Percentiles rank a stretch among this genome's conserved stretches.
phyloP scores from a whole-genome alignment of 2,797 vertebrate genomes.

The Phrynocephalus vlangalii region DNA sequence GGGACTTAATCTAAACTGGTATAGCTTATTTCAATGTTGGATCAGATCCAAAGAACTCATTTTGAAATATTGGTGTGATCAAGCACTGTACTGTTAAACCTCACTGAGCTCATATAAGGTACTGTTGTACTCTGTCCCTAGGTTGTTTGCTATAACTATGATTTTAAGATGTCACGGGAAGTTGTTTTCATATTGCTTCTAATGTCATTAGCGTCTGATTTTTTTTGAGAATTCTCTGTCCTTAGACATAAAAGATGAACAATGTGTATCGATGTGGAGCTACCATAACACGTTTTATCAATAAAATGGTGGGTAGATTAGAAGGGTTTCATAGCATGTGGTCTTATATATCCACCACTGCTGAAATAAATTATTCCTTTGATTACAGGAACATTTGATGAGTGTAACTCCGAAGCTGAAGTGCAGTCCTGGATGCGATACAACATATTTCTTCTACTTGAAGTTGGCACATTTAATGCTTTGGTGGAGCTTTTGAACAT shows the following conservation, averaged over 20 bases:
- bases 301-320: accelerated
- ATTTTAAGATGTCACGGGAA: not conserved
- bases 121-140: not conserved
- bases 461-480: slow-evolving; percentile 94
- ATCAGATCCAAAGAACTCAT: no score
- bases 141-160: not conserved
- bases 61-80: not conserved
- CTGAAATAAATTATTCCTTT: accelerated
- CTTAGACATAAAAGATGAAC: not conserved
- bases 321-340: accelerated
- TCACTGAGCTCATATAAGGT: no score
- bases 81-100: not conserved
- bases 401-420: slow-evolving; percentile 90
- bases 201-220: not conserved
- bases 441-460: slow-evolving; percentile 93
- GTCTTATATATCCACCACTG: accelerated
- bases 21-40: no score
- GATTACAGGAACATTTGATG: slow-evolving; percentile 89
- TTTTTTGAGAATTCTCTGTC: not conserved
- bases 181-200: not conserved
- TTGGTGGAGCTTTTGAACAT: slow-evolving; percentile 98
- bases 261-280: not conserved
- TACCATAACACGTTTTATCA: not conserved
- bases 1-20: no score
- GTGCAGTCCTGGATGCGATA: slow-evolving; percentile 97